Evolutionary conservation across 2,888 invertebrate genomes (phyloP).

Genomic region (Aphodius granarius): DNA sequence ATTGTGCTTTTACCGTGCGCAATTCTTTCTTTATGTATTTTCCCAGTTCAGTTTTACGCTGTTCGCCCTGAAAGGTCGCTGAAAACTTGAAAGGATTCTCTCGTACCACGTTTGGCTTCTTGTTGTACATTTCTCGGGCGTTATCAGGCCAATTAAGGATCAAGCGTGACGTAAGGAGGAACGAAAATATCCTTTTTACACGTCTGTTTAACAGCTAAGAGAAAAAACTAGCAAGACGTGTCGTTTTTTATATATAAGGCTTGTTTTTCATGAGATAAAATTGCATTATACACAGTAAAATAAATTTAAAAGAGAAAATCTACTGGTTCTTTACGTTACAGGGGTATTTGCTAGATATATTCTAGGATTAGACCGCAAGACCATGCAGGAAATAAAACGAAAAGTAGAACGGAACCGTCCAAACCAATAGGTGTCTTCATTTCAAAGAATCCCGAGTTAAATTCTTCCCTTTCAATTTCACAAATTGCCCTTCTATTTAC

Average conservation of each 20-base stretch:
- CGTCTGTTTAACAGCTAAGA: background rate
- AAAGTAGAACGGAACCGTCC: background rate
- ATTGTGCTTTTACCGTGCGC: background rate
- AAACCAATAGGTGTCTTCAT: background rate
- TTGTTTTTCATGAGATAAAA: background rate
- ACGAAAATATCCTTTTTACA: background rate
- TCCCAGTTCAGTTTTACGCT: background rate
- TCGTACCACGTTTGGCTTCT: background rate
- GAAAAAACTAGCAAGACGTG: no score
- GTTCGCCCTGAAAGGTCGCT: background rate
- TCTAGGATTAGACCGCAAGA: no score
- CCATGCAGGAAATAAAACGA: background rate
- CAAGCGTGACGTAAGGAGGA: background rate
- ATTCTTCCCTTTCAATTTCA: background rate
- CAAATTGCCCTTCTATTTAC: constrained; percentile 11
- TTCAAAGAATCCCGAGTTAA: background rate
- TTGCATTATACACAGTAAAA: background rate
- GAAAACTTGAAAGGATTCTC: background rate
- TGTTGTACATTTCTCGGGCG: background rate
- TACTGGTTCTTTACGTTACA: no score
- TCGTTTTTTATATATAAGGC: no score
- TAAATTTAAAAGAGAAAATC: background rate
- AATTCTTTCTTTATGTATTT: background rate
- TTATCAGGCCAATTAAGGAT: background rate
- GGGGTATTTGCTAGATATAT: background rate